Evolutionary conservation across 2,113 vertebrate genomes (phyloP), one percentile per base, ranked within the genome.

Genomic region (Arothron firmamentum): DNA sequence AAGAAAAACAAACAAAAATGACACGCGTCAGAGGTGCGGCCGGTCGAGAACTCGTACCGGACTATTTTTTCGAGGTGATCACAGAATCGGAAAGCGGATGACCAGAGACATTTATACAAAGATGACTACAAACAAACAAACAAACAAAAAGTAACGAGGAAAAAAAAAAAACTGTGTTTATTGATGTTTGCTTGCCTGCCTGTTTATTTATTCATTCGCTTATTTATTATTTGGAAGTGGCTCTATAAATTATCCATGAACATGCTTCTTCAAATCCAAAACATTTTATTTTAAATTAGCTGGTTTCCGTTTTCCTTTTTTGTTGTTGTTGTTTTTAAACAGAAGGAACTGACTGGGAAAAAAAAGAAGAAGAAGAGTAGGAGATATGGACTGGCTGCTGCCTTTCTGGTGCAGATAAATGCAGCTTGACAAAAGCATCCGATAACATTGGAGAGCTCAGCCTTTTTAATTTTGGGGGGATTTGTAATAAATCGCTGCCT

Each of bases 161-260:
- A 59, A 61, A 62, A 77, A 73, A 80, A 82, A n/a, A n/a, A n/a
- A n/a, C n/a, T 50, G 74, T 88, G 86, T 87, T 86, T 89, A 83
- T 90, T 87, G 87, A 83, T 90, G 86, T 90, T 91, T 90, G 88
- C 88, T 88, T 91, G 90, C 89, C 86, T 90, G 87, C 89, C 87
- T 85, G 87, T 90, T 91, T 89, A 91, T 91, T 92, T 90, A 91
- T 91, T 87, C 72, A 84, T 91, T 85, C 80, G 73, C 88, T 91
- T 89, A 91, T 90, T 90, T 91, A 90, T 91, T 91, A 83, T 90
- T 89, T 90, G 83, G 70, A 85, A 76, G 78, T 79, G 82, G 80
- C 81, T 68, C 70, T 88, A 79, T 91, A 82, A 90, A 85, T 89
- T 87, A 88, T 88, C 87, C 74, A 85, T 82, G 63, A 71, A 77